phyloP scores from a whole-genome alignment of 2,888 invertebrate genomes.

The Conomelus anceps region DNA sequence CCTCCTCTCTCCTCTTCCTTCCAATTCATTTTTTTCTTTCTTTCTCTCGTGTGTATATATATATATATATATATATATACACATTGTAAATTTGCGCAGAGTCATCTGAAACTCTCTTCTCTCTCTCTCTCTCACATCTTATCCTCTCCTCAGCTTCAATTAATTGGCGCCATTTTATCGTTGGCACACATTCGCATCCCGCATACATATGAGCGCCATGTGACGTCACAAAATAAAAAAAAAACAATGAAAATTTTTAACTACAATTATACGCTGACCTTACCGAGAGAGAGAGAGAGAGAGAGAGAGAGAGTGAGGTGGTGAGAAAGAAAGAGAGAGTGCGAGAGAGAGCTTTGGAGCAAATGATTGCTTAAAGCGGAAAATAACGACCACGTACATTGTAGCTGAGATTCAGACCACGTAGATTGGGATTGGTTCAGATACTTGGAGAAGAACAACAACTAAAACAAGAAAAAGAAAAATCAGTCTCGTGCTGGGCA shows the following conservation, averaged over 20 bases:
- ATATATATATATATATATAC: no score
- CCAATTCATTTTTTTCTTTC: constrained; percentile 23
- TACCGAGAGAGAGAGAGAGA: not conserved
- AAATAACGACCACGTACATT: not conserved
- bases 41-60: not conserved
- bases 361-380: constrained; percentile 1
- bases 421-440: not conserved
- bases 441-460: not conserved
- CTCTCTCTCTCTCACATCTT: constrained; percentile 25
- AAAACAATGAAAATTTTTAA: not conserved
- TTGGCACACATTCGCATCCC: not conserved
- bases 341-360: not conserved
- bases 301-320: no score
- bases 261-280: not conserved
- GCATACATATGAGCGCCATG: not conserved
- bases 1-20: not conserved
- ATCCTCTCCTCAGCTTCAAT: constrained; percentile 1
- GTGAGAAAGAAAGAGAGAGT: no score
- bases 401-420: not conserved
- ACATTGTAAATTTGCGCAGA: no score
- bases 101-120: no score
- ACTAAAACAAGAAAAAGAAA: not conserved
- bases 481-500: not conserved
- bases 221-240: not conserved
- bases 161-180: not conserved